Evolutionary conservation across 2,888 invertebrate genomes (phyloP).

Genomic region (Aphodius granarius): DNA sequence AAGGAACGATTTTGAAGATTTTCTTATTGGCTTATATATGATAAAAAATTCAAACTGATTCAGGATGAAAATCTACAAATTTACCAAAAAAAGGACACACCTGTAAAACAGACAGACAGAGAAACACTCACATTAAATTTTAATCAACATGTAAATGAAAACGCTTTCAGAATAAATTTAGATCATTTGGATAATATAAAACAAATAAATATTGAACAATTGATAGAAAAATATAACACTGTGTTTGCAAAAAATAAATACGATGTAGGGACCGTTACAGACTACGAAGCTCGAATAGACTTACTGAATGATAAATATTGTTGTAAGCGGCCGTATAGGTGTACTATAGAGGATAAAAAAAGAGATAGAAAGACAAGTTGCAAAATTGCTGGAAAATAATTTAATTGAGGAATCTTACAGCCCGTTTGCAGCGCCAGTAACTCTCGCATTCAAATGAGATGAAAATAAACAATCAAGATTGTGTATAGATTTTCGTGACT

Average conservation of each 20-base stretch:
- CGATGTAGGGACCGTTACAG: background rate
- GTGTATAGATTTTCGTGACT: too few relatives aligned
- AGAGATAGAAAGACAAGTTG: too few relatives aligned
- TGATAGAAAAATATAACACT: background rate
- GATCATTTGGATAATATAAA: background rate
- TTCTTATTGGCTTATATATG: background rate
- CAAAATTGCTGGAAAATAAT: too few relatives aligned
- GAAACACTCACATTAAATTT: background rate
- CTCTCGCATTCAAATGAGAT: too few relatives aligned
- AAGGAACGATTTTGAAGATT: background rate
- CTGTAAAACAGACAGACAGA: background rate
- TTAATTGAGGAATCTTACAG: too few relatives aligned
- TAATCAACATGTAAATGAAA: background rate
- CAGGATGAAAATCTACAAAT: background rate
- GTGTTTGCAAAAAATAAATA: background rate
- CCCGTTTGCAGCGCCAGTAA: too few relatives aligned
- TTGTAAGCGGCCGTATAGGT: too few relatives aligned
- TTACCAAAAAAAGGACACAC: background rate
- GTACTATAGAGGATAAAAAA: too few relatives aligned
- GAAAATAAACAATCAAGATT: too few relatives aligned
- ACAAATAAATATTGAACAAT: background rate
- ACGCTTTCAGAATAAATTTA: background rate
- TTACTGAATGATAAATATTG: constrained; percentile 43
- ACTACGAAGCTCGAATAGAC: constrained; percentile 28
- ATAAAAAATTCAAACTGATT: background rate